A percentile compares a stretch with the other conserved stretches of the same genome.
phyloP scores from a whole-genome alignment of 2,113 vertebrate species.

The Kryptolebias marmoratus region DNA sequence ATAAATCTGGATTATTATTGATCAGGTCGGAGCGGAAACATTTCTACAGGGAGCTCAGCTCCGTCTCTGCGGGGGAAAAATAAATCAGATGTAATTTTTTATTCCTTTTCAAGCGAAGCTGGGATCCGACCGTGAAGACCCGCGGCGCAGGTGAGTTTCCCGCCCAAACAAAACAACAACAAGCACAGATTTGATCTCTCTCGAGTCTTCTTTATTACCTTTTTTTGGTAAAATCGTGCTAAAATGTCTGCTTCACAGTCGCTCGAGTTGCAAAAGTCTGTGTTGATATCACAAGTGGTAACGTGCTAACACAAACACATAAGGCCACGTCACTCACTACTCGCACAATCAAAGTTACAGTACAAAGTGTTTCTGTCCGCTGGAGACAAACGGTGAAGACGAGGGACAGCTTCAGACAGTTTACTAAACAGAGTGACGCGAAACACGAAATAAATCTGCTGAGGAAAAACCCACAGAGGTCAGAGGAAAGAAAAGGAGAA shows the following conservation, averaged over 20 bases:
- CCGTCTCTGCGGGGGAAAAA: no score
- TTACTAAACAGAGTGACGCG: slow-evolving; percentile 39
- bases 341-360: slow-evolving; percentile 61
- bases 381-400: slow-evolving; percentile 51
- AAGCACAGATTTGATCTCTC: slow-evolving; percentile 30
- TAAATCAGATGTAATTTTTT: no score
- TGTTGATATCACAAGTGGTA: slow-evolving; percentile 38
- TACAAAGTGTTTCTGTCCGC: slow-evolving; percentile 54
- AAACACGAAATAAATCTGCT: no score
- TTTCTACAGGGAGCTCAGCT: no score
- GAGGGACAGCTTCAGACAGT: slow-evolving; percentile 53
- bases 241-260: slow-evolving; percentile 30
- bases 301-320: slow-evolving; percentile 54
- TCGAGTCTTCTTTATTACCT: slow-evolving; percentile 65
- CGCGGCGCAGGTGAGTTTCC: no score
- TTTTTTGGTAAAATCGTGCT: slow-evolving; percentile 42
- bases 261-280: slow-evolving; percentile 31
- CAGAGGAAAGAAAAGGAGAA: no score
- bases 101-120: no score
- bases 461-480: background rate
- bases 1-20: no score
- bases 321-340: slow-evolving; percentile 72
- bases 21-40: no score
- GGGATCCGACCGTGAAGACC: no score
- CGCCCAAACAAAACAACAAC: slow-evolving; percentile 34